phyloP scores from a whole-genome alignment of 1,140 invertebrate genomes.

The Trachymyrmex cornetzi region DNA sequence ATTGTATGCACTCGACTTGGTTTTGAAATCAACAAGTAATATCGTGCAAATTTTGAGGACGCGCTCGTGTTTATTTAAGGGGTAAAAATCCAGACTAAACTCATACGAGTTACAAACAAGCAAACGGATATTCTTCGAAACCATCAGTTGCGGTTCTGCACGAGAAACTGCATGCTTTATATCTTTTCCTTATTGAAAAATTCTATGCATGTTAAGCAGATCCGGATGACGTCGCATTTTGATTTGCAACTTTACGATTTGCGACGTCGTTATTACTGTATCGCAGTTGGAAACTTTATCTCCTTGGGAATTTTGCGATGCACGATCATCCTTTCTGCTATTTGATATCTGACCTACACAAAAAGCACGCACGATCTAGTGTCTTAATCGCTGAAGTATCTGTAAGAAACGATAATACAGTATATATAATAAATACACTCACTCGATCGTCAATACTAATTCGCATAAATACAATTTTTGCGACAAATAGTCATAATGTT shows the following conservation, averaged over 20 bases:
- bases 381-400: not conserved
- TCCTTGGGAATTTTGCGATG: constrained; percentile 4
- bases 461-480: not conserved
- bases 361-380: not conserved
- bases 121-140: not conserved
- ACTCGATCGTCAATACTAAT: too few species aligned
- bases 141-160: not conserved
- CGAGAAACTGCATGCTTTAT: not conserved
- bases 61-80: constrained; percentile 27
- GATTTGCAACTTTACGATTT: constrained; percentile 51
- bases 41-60: not conserved
- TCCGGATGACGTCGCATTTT: constrained; percentile 8
- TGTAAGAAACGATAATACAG: not conserved
- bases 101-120: not conserved
- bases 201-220: constrained; percentile 57
- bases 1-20: not conserved
- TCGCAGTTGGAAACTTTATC: constrained; percentile 24
- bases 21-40: not conserved
- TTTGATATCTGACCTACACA: not conserved
- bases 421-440: not conserved
- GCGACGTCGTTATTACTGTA: not conserved
- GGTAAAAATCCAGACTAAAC: not conserved
- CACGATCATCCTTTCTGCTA: not conserved
- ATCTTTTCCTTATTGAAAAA: constrained; percentile 49
- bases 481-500: not conserved